Evolutionary conservation across 2,113 vertebrate genomes (phyloP).

Genomic region (Australoheros scitulus): DNA sequence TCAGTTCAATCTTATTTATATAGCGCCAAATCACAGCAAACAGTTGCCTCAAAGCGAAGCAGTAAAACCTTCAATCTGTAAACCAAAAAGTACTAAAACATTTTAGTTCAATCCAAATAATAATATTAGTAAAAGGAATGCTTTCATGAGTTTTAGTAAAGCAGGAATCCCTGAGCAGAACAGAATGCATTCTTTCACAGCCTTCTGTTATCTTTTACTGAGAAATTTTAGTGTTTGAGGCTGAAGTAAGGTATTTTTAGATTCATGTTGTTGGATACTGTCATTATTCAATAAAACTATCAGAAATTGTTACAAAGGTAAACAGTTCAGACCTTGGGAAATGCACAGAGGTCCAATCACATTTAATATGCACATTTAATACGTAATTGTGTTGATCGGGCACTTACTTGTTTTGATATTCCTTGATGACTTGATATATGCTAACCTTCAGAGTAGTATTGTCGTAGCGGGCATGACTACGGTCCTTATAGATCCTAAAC

Average conservation of each 20-base stretch:
- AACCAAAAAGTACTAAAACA: background rate
- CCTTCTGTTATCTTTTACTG: background rate
- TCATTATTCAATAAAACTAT: background rate
- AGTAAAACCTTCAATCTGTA: background rate
- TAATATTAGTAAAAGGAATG: background rate
- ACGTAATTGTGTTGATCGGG: background rate
- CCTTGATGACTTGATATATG: slow-evolving; percentile 96
- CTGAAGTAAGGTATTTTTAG: background rate
- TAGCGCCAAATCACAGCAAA: no score
- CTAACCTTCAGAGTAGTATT: slow-evolving; percentile 94
- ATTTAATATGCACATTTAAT: background rate
- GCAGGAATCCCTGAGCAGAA: background rate
- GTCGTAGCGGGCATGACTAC: slow-evolving; percentile 88
- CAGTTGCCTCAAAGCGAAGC: background rate
- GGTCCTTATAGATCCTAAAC: slow-evolving; percentile 97
- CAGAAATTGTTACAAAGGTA: background rate
- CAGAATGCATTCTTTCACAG: background rate
- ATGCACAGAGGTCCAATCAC: background rate
- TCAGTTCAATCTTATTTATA: background rate
- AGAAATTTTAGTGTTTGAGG: background rate
- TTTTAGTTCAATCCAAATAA: background rate
- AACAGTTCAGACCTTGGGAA: background rate
- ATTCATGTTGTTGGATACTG: background rate
- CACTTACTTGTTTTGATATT: slow-evolving; percentile 92
- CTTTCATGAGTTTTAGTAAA: background rate